phyloP scores from a whole-genome alignment of 2,888 invertebrate genomes.

The Eudasyphora cyanicolor region DNA sequence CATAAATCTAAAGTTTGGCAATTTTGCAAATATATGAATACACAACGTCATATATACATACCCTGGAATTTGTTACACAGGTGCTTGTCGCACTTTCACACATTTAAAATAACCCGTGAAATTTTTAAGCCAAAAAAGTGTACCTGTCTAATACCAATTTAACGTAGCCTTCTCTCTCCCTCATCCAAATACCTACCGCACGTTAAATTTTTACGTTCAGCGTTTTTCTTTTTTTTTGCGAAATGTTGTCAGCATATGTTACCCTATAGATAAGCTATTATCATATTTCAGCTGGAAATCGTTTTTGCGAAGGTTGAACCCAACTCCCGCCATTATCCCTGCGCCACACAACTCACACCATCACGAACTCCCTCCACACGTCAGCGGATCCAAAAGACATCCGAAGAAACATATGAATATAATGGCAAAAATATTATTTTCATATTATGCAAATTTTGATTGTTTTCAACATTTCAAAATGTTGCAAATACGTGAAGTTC shows the following conservation, averaged over 20 bases:
- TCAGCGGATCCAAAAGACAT: background rate
- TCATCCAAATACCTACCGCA: background rate
- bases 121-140: conserved; percentile 4
- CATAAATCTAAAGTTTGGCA: conserved; percentile 55
- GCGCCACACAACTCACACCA: background rate
- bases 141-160: conserved; percentile 53
- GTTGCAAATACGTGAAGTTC: background rate
- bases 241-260: conserved; percentile 52
- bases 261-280: conserved; percentile 54
- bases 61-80: background rate
- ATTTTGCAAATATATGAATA: conserved; percentile 36
- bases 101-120: conserved; percentile 1
- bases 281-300: conserved; percentile 49
- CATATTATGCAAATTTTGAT: conserved; percentile 77
- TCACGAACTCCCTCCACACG: background rate
- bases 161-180: background rate
- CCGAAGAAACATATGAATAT: conserved; percentile 39
- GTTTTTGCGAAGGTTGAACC: background rate
- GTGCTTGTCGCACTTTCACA: background rate
- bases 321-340: background rate
- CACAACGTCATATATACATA: background rate
- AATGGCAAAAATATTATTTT: conserved; percentile 74
- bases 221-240: background rate
- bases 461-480: conserved; percentile 70
- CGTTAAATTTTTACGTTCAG: too few relatives aligned